Percentiles rank a stretch among this genome's conserved stretches.
These are phyloP conservation scores for Gasteruption jaculator DNA, from an alignment of 2,888 invertebrate genomes.

Conservation along the genomic window DNA sequence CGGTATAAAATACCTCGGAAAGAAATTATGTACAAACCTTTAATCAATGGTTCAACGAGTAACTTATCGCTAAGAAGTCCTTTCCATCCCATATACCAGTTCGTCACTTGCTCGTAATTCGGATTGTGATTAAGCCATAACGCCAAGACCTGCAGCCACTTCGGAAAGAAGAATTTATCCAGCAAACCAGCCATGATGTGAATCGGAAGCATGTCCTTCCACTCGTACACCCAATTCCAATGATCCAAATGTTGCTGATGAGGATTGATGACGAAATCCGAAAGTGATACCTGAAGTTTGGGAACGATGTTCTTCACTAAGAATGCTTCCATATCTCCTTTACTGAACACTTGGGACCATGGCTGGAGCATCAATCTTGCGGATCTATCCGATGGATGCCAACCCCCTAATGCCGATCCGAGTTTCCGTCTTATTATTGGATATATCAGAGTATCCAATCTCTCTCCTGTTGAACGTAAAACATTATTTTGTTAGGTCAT, in stretches of 20 bases:
- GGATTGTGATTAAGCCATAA: slow-evolving; percentile 90
- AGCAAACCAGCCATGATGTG: slow-evolving; percentile 75
- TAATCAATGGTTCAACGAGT: slow-evolving; percentile 56
- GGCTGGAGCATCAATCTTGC: slow-evolving; percentile 88
- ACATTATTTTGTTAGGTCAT: neutral
- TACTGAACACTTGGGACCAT: slow-evolving; percentile 78
- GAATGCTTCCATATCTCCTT: slow-evolving; percentile 75
- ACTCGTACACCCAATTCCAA: slow-evolving; percentile 94
- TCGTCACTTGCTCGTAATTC: slow-evolving; percentile 84
- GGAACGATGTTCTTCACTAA: slow-evolving; percentile 84
- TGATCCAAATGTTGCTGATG: slow-evolving; percentile 74
- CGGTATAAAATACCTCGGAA: neutral
- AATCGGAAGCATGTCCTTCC: slow-evolving; percentile 81
- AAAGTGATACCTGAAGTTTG: slow-evolving; percentile 69
- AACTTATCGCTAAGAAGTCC: slow-evolving; percentile 59
- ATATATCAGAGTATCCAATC: slow-evolving; percentile 66
- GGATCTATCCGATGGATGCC: slow-evolving; percentile 94
- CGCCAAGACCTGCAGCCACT: slow-evolving; percentile 81
- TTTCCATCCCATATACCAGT: slow-evolving; percentile 73
- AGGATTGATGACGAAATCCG: slow-evolving; percentile 67
- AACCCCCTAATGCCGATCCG: slow-evolving; percentile 80
- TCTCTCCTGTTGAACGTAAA: slow-evolving; percentile 39
- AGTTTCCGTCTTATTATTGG: slow-evolving; percentile 90
- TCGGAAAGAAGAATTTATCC: slow-evolving; percentile 87
- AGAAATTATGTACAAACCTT: slow-evolving; percentile 46